A percentile compares a stretch with the other conserved stretches of the same genome.
These are phyloP conservation scores for Circus cinereus DNA, from an alignment of 2,797 vertebrate species.

Conservation along the genomic window DNA sequence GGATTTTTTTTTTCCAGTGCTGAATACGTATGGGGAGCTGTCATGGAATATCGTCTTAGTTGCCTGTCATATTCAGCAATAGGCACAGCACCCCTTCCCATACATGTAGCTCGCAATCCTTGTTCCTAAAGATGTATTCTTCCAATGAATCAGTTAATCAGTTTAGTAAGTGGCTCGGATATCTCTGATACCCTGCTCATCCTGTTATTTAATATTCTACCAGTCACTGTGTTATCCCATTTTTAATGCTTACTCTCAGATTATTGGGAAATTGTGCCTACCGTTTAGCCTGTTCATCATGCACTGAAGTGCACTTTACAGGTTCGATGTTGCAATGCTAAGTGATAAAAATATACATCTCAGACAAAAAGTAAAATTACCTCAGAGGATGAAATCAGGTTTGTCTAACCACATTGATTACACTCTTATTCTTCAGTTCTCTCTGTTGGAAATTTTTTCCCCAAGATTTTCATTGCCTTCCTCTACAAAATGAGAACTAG, in stretches of 20 bases:
- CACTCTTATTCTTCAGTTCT: background rate
- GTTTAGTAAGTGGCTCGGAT: background rate
- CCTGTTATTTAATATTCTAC: background rate
- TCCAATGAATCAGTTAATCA: background rate
- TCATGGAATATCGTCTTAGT: background rate
- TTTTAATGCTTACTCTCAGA: background rate
- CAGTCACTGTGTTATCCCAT: background rate
- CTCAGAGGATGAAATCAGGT: background rate
- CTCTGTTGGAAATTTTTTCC: background rate
- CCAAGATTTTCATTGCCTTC: background rate
- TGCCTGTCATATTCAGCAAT: background rate
- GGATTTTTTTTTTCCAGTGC: background rate
- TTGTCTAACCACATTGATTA: background rate
- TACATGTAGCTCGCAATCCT: background rate
- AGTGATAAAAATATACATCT: background rate
- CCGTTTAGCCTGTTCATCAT: background rate
- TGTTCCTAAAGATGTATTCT: background rate
- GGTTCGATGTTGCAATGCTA: background rate
- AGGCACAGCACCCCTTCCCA: background rate
- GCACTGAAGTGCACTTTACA: background rate
- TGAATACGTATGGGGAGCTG: background rate
- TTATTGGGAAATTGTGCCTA: background rate
- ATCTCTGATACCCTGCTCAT: background rate
- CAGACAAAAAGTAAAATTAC: background rate
- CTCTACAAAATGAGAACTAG: background rate